Conservation (phyloP, 2,113 vertebrate genomes). For the Platanista minor region DNA sequence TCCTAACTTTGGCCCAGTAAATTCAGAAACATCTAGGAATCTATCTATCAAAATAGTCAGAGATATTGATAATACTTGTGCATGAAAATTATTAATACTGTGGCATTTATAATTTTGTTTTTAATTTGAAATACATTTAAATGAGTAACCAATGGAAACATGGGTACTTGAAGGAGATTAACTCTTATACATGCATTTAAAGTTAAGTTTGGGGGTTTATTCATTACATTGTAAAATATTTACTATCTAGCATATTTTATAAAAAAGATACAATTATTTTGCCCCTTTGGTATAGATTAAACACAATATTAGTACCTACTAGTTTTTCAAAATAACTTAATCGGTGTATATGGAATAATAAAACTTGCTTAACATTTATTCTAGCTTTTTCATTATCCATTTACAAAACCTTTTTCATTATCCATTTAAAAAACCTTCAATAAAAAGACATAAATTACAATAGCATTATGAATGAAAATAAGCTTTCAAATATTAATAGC, state of each 20-base stretch:
- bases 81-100: neutral
- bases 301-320: neutral
- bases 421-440: neutral
- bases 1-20: neutral
- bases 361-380: neutral
- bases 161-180: neutral
- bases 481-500: neutral
- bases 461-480: neutral
- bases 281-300: neutral
- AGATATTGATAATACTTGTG: neutral
- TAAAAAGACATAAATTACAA: neutral
- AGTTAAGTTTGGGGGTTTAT: neutral
- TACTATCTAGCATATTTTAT: neutral
- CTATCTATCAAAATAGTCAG: neutral
- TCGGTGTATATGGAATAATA: neutral
- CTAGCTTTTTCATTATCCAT: neutral
- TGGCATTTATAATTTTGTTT: neutral
- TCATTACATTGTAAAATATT: neutral
- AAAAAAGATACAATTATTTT: neutral
- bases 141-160: neutral
- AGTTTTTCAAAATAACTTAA: neutral
- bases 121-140: neutral
- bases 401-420: neutral
- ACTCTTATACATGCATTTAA: neutral
- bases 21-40: neutral